Evolutionary conservation across 1,140 invertebrate species (phyloP), one percentile per base, ranked within the genome.

Genomic region (Zaprionus ghesquierei): DNA sequence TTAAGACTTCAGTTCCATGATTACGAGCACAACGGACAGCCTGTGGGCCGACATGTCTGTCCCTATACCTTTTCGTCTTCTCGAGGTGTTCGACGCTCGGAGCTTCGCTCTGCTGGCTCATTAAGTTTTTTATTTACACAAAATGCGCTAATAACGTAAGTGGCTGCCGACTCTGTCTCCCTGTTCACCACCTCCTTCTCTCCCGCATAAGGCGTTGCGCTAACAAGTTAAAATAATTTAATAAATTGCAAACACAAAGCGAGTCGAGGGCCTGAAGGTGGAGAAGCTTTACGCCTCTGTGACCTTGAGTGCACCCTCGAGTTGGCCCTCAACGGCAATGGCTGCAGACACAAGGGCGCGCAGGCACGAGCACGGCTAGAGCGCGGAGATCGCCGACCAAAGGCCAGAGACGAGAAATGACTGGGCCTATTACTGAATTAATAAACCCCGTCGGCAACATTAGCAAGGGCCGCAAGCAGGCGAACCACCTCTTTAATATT

Each of bases 201-300:
- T 22, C 20, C 4, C 9, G 20, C 53, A 15, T 33, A 65, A 84
- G 70, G 62, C 75, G 69, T 78, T 77, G 41, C 51, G 62, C 69
- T 78, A 87, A 86, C 78, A 78, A 85, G 75, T 87, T 86, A 81
- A 86, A 87, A 81, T 86, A 72, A 86, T 86, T 87, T 78, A 75
- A 87, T 86, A 81, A 86, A 86, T 86, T 75, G 66, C 74, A 72
- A 58, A 63, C 56, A 84, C 68, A 76, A 66, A 69, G 77, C 63
- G 49, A 63, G 62, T 78, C 69, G 61, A 79, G 76, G 70, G 68
- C 77, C 80, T 61, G 33, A 15, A 62, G 33, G 66, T 69, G 31
- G 41, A 65, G 81, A 63, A 78, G 68, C 49, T 76, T 63, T 71
- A 81, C 78, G 79, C 82, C 75, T 74, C 63, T 75, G 51, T 79